A percentile compares a stretch with the other conserved stretches of the same genome.
These are phyloP conservation scores for Zaprionus lineosus DNA, from an alignment of 2,888 invertebrate species.

Conservation along the genomic window DNA sequence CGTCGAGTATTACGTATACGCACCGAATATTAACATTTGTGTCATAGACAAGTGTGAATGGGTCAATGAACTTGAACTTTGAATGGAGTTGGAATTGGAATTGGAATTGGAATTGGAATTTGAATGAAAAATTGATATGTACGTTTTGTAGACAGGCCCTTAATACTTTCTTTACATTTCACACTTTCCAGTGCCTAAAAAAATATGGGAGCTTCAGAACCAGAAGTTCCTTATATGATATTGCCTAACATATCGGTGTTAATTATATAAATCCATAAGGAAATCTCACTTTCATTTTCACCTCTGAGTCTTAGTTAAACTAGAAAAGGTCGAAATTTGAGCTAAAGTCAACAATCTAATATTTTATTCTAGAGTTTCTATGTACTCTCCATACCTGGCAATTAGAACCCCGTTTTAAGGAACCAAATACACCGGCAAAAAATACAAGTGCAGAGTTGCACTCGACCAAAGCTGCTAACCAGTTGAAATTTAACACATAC, in stretches of 20 bases:
- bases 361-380: constrained; percentile 7
- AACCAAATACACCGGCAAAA: constrained; percentile 39
- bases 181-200: neutral
- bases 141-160: neutral
- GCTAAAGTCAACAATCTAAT: too few relatives aligned
- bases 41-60: constrained; percentile 27
- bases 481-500: constrained; percentile 49
- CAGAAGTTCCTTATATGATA: neutral
- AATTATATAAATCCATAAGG: constrained; percentile 28
- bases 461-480: constrained; percentile 53
- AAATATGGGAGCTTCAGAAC: too few relatives aligned
- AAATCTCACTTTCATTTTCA: constrained; percentile 65
- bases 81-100: constrained; percentile 37
- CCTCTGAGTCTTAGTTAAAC: too few relatives aligned
- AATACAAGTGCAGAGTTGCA: constrained; percentile 48
- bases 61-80: constrained; percentile 57
- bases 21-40: constrained; percentile 58
- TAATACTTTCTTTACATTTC: neutral
- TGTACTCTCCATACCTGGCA: constrained; percentile 42
- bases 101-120: neutral
- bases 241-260: constrained; percentile 27
- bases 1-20: constrained; percentile 42
- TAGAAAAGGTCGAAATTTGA: too few relatives aligned
- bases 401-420: constrained; percentile 54
- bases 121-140: neutral